These are phyloP conservation scores for Gorsachius goisagi DNA, from an alignment of 2,113 vertebrate species.

Conservation along the genomic window DNA sequence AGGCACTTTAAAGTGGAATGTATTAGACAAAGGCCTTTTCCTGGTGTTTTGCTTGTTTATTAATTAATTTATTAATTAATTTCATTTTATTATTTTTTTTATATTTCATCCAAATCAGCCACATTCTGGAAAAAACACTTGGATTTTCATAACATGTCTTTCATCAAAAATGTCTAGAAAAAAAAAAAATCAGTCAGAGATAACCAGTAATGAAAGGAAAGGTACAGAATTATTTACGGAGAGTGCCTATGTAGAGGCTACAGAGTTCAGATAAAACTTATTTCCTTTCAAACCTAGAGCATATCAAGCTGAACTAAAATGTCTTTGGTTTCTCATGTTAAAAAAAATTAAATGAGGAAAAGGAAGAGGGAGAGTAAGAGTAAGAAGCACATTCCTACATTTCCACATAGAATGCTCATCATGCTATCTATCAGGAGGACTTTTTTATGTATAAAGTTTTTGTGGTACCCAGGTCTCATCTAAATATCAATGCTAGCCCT, in stretches of 20 bases:
- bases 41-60: background rate
- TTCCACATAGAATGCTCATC: constrained; percentile 1
- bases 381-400: background rate
- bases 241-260: background rate
- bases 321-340: constrained; percentile 27
- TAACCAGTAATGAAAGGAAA: background rate
- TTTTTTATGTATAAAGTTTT: background rate
- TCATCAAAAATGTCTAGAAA: background rate
- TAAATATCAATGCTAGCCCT: background rate
- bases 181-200: background rate
- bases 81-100: background rate
- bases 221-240: background rate
- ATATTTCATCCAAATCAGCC: background rate
- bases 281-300: background rate
- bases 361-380: background rate
- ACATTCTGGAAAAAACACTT: background rate
- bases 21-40: background rate
- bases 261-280: background rate
- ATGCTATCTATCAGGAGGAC: background rate
- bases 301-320: constrained; percentile 42
- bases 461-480: background rate
- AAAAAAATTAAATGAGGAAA: background rate
- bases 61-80: background rate
- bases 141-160: background rate
- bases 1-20: background rate